phyloP scores from a whole-genome alignment of 2,113 vertebrate genomes.

The Vicugna pacos region DNA sequence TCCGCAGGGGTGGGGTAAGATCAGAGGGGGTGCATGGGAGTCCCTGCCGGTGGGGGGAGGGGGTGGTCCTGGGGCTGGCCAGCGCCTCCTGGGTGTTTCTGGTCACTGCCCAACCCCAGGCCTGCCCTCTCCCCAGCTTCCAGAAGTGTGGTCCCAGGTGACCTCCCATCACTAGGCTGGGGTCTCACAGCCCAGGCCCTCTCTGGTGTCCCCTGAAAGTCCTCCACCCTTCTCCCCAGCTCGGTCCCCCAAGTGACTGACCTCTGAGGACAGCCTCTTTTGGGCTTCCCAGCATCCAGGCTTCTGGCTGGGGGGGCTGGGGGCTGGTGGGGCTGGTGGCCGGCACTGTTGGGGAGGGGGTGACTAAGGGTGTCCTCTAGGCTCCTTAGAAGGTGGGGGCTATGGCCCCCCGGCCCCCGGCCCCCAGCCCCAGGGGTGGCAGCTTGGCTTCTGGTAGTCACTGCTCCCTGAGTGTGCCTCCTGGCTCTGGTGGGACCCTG shows the following conservation, averaged over 20 bases:
- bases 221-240: background rate
- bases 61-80: background rate
- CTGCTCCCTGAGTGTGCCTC: background rate
- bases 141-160: background rate
- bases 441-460: too few relatives aligned
- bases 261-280: background rate
- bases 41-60: background rate
- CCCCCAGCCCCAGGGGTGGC: too few relatives aligned
- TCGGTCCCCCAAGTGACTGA: background rate
- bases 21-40: too few relatives aligned
- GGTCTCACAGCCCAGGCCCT: background rate
- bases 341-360: background rate
- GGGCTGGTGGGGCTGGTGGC: too few relatives aligned
- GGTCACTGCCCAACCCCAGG: background rate
- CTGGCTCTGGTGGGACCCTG: background rate
- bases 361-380: background rate
- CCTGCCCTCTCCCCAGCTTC: background rate
- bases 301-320: background rate
- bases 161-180: accelerated
- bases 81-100: background rate
- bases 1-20: background rate
- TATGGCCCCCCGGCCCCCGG: too few relatives aligned
- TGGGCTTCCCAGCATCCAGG: accelerated
- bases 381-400: accelerated
- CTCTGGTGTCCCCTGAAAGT: accelerated